Evolutionary conservation across 35 echinoderm and acorn worm species (phyloP).

Genomic region (Lytechinus variegatus): DNA sequence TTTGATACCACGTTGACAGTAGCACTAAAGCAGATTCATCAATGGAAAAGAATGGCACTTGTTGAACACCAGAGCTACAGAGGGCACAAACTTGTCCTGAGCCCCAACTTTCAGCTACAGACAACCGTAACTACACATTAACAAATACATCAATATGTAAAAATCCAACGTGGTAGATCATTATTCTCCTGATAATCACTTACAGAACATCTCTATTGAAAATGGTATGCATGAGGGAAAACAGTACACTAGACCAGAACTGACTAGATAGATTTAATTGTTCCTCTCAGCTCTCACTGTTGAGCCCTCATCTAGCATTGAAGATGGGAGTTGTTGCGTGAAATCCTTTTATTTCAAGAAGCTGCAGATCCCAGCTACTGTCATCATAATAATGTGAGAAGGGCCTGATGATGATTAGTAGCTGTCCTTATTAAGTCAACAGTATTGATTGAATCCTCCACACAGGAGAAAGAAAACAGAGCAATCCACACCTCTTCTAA

Average conservation of each 20-base stretch:
- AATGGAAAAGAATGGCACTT: background rate
- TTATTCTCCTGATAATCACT: background rate
- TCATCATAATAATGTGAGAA: background rate
- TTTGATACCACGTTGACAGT: background rate
- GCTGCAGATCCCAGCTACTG: background rate
- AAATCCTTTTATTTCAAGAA: constrained; percentile 39
- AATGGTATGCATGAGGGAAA: background rate
- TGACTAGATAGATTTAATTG: background rate
- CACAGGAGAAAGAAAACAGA: background rate
- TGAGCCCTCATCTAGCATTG: background rate
- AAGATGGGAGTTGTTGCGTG: background rate
- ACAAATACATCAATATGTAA: background rate
- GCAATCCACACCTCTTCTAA: background rate
- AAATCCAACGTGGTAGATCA: background rate
- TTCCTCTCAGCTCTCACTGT: background rate
- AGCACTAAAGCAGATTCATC: background rate
- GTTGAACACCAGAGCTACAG: background rate
- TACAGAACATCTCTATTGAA: background rate
- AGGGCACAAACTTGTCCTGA: background rate
- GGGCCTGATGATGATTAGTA: background rate
- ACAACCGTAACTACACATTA: background rate
- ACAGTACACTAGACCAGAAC: background rate
- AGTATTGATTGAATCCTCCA: background rate
- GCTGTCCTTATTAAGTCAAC: background rate
- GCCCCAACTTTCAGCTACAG: background rate